A percentile compares a stretch with the other conserved stretches of the same genome.
phyloP scores from a whole-genome alignment of 2,888 invertebrate genomes.

The Latheticus oryzae region DNA sequence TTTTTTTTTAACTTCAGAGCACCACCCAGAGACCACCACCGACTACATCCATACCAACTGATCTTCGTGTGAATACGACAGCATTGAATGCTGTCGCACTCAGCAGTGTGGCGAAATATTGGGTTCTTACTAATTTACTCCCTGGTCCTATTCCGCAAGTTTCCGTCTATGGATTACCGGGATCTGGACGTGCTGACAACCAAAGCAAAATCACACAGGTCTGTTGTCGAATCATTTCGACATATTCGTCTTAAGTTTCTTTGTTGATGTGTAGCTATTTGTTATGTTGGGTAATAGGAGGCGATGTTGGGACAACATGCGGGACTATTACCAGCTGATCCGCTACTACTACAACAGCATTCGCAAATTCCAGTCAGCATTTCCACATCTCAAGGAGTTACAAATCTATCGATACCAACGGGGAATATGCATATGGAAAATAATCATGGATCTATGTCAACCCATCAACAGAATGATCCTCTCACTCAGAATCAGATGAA shows the following conservation, averaged over 20 bases:
- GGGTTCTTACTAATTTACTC: conserved; percentile 85
- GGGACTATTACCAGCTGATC: conserved; percentile 62
- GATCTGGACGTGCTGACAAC: conserved; percentile 71
- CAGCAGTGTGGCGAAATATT: conserved; percentile 84
- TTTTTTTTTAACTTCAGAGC: conserved; percentile 56
- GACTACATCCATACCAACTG: conserved; percentile 71
- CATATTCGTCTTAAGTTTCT: conserved; percentile 13
- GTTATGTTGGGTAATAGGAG: conserved; percentile 55
- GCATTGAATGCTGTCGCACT: conserved; percentile 77
- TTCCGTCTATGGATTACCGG: conserved; percentile 76
- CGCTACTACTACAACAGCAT: conserved; percentile 63
- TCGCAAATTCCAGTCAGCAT: conserved; percentile 64
- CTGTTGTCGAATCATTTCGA: conserved; percentile 42
- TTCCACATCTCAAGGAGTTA: conserved; percentile 62
- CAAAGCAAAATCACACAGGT: conserved; percentile 73
- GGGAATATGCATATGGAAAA: conserved; percentile 63
- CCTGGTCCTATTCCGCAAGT: conserved; percentile 82
- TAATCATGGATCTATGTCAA: conserved; percentile 45
- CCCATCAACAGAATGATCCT: conserved; percentile 54
- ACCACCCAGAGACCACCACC: conserved; percentile 65
- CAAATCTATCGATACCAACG: conserved; percentile 61
- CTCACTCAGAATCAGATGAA: conserved; percentile 51
- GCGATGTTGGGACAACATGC: conserved; percentile 70
- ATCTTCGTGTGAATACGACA: conserved; percentile 73
- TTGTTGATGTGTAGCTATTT: conserved; percentile 18